These are phyloP conservation scores for Aphaenogaster rudis DNA, from an alignment of 1,140 invertebrate genomes.

Conservation along the genomic window DNA sequence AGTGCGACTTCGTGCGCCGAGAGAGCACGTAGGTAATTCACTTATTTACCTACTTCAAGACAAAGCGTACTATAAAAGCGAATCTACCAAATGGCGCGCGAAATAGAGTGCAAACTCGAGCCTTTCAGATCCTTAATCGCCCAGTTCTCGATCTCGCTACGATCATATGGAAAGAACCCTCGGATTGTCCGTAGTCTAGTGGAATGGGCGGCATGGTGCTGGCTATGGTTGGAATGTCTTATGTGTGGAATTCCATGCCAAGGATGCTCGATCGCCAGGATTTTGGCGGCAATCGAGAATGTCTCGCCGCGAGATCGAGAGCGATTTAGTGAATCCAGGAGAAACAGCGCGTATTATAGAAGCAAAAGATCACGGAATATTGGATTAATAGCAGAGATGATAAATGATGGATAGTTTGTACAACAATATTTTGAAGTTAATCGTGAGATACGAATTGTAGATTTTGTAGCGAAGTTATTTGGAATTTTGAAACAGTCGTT, in stretches of 20 bases:
- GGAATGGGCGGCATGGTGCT: slow-evolving; percentile 52
- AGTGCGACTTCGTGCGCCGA: slow-evolving; percentile 12
- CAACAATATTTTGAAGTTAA: not conserved
- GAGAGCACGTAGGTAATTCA: slow-evolving; percentile 17
- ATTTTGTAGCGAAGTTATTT: not conserved
- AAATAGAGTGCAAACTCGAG: slow-evolving; percentile 21
- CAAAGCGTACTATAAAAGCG: slow-evolving; percentile 27
- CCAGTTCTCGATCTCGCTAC: slow-evolving; percentile 8
- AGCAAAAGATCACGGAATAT: not conserved
- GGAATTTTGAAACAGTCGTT: not conserved
- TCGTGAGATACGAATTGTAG: not conserved
- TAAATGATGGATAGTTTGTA: not conserved
- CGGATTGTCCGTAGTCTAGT: slow-evolving; percentile 2
- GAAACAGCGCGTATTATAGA: not conserved
- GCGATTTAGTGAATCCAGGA: slow-evolving; percentile 39
- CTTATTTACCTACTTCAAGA: slow-evolving; percentile 39
- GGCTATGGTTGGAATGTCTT: slow-evolving; percentile 60
- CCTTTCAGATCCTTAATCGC: not conserved
- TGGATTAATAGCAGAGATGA: too few relatives aligned
- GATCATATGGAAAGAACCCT: slow-evolving; percentile 41
- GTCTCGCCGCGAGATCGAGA: slow-evolving; percentile 50
- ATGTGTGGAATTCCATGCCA: slow-evolving; percentile 61
- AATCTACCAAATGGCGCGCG: slow-evolving; percentile 13
- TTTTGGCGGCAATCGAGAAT: slow-evolving; percentile 57
- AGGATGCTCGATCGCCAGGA: slow-evolving; percentile 54